Percentiles rank a stretch among this genome's conserved stretches.
phyloP scores from a whole-genome alignment of 2,888 invertebrate genomes.

The Crematogaster levior region DNA sequence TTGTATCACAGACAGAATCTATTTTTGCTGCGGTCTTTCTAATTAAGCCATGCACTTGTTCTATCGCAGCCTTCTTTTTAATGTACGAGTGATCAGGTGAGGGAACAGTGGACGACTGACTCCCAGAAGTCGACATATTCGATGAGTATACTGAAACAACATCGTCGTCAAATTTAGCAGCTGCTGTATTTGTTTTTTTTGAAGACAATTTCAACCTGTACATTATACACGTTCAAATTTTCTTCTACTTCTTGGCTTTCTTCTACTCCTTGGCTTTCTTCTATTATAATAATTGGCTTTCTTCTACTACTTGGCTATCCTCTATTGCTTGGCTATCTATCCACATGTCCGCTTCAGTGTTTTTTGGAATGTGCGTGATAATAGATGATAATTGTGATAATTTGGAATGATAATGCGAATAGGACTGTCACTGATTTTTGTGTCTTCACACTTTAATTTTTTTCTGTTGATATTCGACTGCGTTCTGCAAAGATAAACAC shows the following conservation, averaged over 20 bases:
- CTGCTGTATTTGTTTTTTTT: neutral
- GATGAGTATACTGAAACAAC: neutral
- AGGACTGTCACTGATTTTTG: neutral
- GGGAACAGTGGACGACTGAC: neutral
- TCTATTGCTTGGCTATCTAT: neutral
- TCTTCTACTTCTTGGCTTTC: conserved; percentile 1
- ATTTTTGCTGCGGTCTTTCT: neutral
- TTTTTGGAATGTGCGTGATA: neutral
- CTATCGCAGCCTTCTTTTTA: neutral
- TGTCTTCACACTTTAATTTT: neutral
- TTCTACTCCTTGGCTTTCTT: neutral
- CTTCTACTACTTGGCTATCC: neutral
- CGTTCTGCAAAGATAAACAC: conserved; percentile 1
- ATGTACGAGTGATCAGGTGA: neutral
- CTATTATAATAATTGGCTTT: neutral
- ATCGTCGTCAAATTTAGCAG: neutral
- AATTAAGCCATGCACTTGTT: neutral
- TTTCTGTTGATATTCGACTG: neutral
- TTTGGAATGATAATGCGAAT: neutral
- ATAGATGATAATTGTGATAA: too few relatives aligned
- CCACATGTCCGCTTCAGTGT: neutral
- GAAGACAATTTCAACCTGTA: neutral
- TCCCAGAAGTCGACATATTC: neutral
- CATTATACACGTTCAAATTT: neutral
- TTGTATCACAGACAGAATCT: neutral